Base-by-base conservation (phyloP, 2,888 invertebrate genomes). In the Athripsodes cinereus region DNA sequence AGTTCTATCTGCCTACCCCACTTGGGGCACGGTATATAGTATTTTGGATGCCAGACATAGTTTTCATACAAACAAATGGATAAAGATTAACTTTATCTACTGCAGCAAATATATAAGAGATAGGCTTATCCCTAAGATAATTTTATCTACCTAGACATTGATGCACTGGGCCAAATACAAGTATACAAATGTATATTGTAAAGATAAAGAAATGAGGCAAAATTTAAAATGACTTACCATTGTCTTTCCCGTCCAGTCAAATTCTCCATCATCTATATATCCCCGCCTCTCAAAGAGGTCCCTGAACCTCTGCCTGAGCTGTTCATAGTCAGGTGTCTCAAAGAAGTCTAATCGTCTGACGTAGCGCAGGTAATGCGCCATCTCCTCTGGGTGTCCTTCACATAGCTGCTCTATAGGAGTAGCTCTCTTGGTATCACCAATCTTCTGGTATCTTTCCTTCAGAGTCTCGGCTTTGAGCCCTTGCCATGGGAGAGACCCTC, bases 361-460 rank as follows among this genome's bases (percentile, higher is more conserved):
- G 81, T 99, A 99, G 70, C 96, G 89, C 68, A 99, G 83, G 80
- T 99, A 99, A 72, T 93, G 95, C 65, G 96, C 93, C 85, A 99
- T 88, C 80, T 99, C 98, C 75, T 98, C 98, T 70, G 91, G 86
- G 81, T 90, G 89, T 62, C 88, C 88, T 69, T 90, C 90, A 77
- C 90, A 90, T 64, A 90, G 80, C 70, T 86, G 84, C 82, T 99
- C 99, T 70, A 99, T 96, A 59, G 97, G 95, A 67, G 99, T 99
- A 69, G 97, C 94, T 71, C 98, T 85, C 79, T 99, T 99, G 66
- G 99, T 99, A 78, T 99, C 99, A 70, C 99, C 99, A 75, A 99
- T 99, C 84, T 99, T 99, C 83, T 99, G 98, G 83, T 99, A 99
- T 74, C 99, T 84, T 80, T 98, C 97, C 82, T 98, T 98, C 71